Percentiles rank a stretch among this genome's conserved stretches.
These are phyloP conservation scores for Pseudotriccus pelzelni DNA, from an alignment of 2,797 vertebrate species.

Conservation along the genomic window DNA sequence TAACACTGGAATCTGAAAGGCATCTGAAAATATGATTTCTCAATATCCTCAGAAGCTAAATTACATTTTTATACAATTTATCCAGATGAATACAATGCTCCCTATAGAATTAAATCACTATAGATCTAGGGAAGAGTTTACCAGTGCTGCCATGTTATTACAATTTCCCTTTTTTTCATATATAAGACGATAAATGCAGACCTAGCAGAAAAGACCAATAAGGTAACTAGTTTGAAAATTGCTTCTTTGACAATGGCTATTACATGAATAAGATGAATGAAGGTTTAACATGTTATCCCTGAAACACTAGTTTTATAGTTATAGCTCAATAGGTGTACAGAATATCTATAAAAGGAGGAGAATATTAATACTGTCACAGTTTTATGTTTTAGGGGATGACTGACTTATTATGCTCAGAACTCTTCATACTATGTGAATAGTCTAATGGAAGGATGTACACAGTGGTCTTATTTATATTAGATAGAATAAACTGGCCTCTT, in stretches of 20 bases:
- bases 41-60: neutral
- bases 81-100: neutral
- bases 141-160: neutral
- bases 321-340: neutral
- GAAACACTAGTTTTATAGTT: neutral
- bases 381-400: neutral
- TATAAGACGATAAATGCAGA: neutral
- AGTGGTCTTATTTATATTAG: neutral
- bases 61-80: neutral
- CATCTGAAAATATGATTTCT: conserved; percentile 9
- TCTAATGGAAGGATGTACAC: neutral
- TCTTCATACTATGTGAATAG: neutral
- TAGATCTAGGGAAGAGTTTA: neutral
- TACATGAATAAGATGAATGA: neutral
- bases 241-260: neutral
- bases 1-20: neutral
- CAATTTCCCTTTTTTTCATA: neutral
- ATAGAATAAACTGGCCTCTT: neutral
- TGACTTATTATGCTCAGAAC: neutral
- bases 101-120: neutral
- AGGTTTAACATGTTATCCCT: neutral
- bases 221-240: neutral
- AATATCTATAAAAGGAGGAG: neutral
- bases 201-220: neutral
- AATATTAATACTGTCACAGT: neutral